Evolutionary conservation across 2,113 vertebrate genomes (phyloP).

Genomic region (Shinisaurus crocodilurus): DNA sequence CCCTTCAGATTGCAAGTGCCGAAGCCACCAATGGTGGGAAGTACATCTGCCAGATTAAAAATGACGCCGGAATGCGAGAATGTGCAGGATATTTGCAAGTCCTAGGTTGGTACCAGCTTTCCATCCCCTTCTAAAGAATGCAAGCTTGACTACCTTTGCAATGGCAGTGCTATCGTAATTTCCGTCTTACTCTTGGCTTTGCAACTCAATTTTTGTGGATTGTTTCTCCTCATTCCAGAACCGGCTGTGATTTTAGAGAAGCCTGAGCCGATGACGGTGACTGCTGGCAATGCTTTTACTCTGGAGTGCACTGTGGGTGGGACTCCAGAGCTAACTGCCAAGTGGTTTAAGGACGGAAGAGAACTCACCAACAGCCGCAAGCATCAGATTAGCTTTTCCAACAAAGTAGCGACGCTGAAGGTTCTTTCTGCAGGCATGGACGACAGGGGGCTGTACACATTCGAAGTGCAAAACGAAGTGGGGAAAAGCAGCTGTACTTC

Average conservation of each 20-base stretch:
- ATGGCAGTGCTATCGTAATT: not conserved
- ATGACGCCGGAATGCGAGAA: slow-evolving; percentile 94
- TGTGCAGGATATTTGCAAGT: slow-evolving; percentile 91
- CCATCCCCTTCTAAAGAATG: not conserved
- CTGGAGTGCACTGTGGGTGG: slow-evolving; percentile 92
- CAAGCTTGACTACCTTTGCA: not conserved
- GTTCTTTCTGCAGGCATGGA: slow-evolving; percentile 88
- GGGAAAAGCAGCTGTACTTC: slow-evolving; percentile 93
- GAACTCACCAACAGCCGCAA: slow-evolving; percentile 90
- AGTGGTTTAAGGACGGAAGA: slow-evolving; percentile 94
- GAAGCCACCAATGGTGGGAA: slow-evolving; percentile 86
- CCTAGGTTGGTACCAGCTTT: slow-evolving; percentile 86
- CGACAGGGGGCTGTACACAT: slow-evolving; percentile 90
- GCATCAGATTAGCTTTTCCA: slow-evolving; percentile 90
- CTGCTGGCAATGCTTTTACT: slow-evolving; percentile 89
- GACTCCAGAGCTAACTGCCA: slow-evolving; percentile 91
- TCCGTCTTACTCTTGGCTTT: not conserved
- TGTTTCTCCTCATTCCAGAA: slow-evolving; percentile 84
- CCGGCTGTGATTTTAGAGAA: slow-evolving; percentile 94
- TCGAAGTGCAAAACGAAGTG: slow-evolving; percentile 94
- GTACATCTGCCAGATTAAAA: slow-evolving; percentile 94
- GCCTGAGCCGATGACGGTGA: slow-evolving; percentile 92
- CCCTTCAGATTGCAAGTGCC: slow-evolving; percentile 85
- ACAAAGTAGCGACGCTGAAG: slow-evolving; percentile 89
- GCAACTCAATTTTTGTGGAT: slow-evolving; percentile 22